A percentile compares a stretch with the other conserved stretches of the same genome.
Conservation (phyloP, 2,797 vertebrate species). For the Sebastes elongatus region DNA sequence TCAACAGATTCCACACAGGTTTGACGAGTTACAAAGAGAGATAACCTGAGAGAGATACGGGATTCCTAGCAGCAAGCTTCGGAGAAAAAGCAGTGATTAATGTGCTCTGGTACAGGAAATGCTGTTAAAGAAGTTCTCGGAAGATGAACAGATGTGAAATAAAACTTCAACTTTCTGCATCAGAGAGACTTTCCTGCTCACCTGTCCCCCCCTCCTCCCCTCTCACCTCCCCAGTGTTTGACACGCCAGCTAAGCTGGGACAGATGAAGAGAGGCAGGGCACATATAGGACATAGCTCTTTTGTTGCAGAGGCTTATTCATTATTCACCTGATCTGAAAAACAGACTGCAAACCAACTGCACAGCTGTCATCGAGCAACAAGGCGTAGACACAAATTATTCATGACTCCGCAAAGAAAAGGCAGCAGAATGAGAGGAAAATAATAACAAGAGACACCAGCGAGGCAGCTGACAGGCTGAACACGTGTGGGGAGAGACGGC, state of each 20-base stretch:
- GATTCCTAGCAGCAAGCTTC: neutral
- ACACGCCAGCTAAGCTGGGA: slow-evolving; percentile 40
- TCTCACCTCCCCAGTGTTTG: neutral
- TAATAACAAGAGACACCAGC: slow-evolving; percentile 73
- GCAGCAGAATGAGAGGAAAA: slow-evolving; percentile 71
- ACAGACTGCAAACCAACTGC: slow-evolving; percentile 82
- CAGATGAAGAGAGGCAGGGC: slow-evolving; percentile 43
- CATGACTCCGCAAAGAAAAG: slow-evolving; percentile 80
- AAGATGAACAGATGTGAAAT: neutral
- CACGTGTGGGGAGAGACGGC: slow-evolving; percentile 1
- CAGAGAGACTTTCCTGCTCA: slow-evolving; percentile 27
- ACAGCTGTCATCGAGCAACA: slow-evolving; percentile 85
- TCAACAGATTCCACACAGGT: slow-evolving; percentile 76
- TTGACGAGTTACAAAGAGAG: slow-evolving; percentile 44
- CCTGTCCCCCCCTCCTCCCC: slow-evolving; percentile 33
- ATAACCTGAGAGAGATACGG: slow-evolving; percentile 8
- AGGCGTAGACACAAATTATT: slow-evolving; percentile 83
- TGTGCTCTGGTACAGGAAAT: neutral
- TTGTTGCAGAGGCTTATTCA: slow-evolving; percentile 83
- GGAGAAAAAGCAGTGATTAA: slow-evolving; percentile 60
- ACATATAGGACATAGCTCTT: slow-evolving; percentile 76
- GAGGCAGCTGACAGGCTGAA: slow-evolving; percentile 60
- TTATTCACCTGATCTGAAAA: slow-evolving; percentile 87
- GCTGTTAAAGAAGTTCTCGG: neutral
- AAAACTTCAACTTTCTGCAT: slow-evolving; percentile 22